Evolutionary conservation across 1,140 invertebrate genomes (phyloP).

Genomic region (Drosophila sp.): DNA sequence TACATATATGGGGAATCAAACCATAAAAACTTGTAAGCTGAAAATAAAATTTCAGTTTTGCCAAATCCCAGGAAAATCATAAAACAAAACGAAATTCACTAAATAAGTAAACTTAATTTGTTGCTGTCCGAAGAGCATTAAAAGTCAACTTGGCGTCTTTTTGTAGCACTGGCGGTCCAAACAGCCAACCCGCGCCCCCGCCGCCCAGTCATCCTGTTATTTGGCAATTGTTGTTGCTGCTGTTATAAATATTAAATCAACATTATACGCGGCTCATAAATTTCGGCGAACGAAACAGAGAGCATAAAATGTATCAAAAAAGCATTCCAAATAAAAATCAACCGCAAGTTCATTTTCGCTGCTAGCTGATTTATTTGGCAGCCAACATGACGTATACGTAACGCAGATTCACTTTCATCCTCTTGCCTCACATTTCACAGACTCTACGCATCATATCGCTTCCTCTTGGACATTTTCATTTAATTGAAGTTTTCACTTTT

Average conservation of each 20-base stretch:
- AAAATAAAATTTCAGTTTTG: conserved; percentile 68
- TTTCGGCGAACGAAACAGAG: conserved; percentile 37
- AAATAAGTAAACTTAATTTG: conserved; percentile 65
- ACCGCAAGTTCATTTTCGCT: conserved; percentile 42
- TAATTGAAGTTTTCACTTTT: conserved; percentile 22
- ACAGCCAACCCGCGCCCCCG: neutral
- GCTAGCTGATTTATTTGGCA: conserved; percentile 39
- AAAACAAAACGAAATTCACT: conserved; percentile 39
- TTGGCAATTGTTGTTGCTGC: conserved; percentile 53
- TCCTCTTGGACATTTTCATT: neutral
- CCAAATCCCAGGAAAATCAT: conserved; percentile 32
- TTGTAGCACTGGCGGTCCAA: neutral
- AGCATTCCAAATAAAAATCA: conserved; percentile 59
- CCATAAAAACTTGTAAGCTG: conserved; percentile 62
- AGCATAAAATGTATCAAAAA: conserved; percentile 41
- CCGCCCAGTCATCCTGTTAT: neutral
- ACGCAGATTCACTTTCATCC: conserved; percentile 20
- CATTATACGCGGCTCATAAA: conserved; percentile 70
- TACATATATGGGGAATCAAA: neutral
- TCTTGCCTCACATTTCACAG: neutral
- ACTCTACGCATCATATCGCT: too few relatives aligned
- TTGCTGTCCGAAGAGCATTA: conserved; percentile 45
- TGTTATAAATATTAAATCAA: conserved; percentile 76
- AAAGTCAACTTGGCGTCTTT: conserved; percentile 49
- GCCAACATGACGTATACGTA: conserved; percentile 57